Evolutionary conservation across 2,888 invertebrate species (phyloP), one percentile per base, ranked within the genome.

Genomic region (Spilarctia lutea): DNA sequence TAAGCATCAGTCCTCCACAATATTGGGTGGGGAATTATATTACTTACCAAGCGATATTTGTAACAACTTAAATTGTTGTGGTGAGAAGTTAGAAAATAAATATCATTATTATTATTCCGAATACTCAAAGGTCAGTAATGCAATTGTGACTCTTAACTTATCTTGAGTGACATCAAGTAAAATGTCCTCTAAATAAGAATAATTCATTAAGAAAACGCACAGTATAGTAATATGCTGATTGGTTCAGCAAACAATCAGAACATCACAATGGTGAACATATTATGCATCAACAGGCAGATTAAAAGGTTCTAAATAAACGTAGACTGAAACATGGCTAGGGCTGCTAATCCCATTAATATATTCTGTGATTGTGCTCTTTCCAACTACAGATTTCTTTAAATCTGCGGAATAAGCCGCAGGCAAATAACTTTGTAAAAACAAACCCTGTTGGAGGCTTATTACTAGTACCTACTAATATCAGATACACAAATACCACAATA

Each of bases 311-410:
- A 35, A 56, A 24, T 13, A 45, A 16, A 45, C 16, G 16, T 45
- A 35, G 69, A 56, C 24, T 16, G 56, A 56, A 16, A 69, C 35
- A 56, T 8, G 52, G 52, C 52, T 24, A 68, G 42, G 20, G 33
- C 35, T 33, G n/a, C 68, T 68, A 35, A 56, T 69, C 35, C 52
- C 35, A 56, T 56, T 56, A 69, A 69, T 69, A 56, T 69, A 69
- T 33, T 35, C 56, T n/a, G 24, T 35, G 35, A 69, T 35, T 56
- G 56, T 24, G 1, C n/a, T 35, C 18, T 3, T 35, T 48, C 3
- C 33, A 24, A 35, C 52, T n/a, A n/a, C 35, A 35, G 35, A 35
- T 52, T 68, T 10, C 33, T 8, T n/a, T n/a, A 52, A n/a, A 68
- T 45, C 27, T 48, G 16, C 30, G 30, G 6, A 18, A 27, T 60